Evolutionary conservation across 2,113 vertebrate species (phyloP).

Genomic region (Pholis gunnellus): DNA sequence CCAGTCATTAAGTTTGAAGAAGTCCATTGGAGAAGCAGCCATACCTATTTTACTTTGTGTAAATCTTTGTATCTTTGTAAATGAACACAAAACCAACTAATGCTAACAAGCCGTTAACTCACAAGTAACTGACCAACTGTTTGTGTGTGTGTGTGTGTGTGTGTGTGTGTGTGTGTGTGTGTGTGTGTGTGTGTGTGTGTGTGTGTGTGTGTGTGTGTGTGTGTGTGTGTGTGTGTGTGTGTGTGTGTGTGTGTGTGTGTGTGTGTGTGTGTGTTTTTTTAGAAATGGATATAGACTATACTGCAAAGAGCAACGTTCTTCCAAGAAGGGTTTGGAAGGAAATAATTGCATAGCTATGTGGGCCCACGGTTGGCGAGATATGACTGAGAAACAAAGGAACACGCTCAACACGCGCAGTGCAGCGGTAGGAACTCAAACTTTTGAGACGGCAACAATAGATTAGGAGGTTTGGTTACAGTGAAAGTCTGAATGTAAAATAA

Average conservation of each 20-base stretch:
- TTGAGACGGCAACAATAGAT: neutral
- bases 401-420: neutral
- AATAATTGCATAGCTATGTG: accelerated
- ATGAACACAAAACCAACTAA: neutral
- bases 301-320: constrained; percentile 18
- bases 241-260: neutral
- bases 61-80: neutral
- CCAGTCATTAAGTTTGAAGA: neutral
- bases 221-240: no score
- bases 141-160: neutral
- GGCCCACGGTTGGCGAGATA: constrained; percentile 37
- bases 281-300: constrained; percentile 61
- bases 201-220: no score
- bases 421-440: constrained; percentile 39
- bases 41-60: neutral
- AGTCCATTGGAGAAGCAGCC: neutral
- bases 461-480: neutral
- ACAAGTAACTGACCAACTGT: neutral
- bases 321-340: accelerated
- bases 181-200: no score
- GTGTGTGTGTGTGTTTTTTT: constrained; percentile 23
- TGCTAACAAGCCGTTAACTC: neutral
- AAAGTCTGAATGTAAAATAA: neutral
- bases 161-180: no score
- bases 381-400: neutral